Evolutionary conservation across 2,888 invertebrate genomes (phyloP), one percentile per base, ranked within the genome.

Genomic region (Macrophya annulata): DNA sequence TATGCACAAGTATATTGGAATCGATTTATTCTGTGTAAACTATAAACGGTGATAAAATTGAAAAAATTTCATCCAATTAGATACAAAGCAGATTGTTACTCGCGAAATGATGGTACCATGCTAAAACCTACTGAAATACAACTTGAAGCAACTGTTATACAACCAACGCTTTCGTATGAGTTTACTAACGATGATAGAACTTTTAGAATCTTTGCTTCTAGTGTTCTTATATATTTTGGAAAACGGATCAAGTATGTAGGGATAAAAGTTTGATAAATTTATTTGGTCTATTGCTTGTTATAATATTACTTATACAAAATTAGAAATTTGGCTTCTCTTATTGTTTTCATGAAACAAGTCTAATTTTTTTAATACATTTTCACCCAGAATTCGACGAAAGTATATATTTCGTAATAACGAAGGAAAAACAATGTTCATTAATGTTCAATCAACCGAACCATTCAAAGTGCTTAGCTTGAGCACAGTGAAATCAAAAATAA

Each of bases 341-440:
- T 68, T 37, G 74, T 74, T 74, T 21, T 74, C 5, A 21, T 74
- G 3, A 25, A 48, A 48, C 4, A 48, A 77, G 9, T 15, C 15
- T 17, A 77, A 2, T 17, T 25, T 51, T 51, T 15, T 1, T 1
- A 37, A 8, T 2, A 55, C 25, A 51, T 59, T 84, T 15, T 62
- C 79, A 84, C 62, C 5, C 12, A 90, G 90, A 40, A 40, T 86
- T 15, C 79, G 45, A 4, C 88, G 86, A 84, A 86, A 85, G 21
- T 88, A 87, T 31, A 85, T 89, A 31, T 89, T 92, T 48, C 88
- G 87, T 51, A 93, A 92, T 84, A 76, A 59, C 3, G 85, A 87
- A 12, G 84, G 72, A 5, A 86, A 87, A 15, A 25, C 71, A 9
- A 84, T 89, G 17, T 76, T 85, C 1, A 86, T 92, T 31, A 71